phyloP scores from a whole-genome alignment of 2,888 invertebrate genomes.

The Nycteola revayana region DNA sequence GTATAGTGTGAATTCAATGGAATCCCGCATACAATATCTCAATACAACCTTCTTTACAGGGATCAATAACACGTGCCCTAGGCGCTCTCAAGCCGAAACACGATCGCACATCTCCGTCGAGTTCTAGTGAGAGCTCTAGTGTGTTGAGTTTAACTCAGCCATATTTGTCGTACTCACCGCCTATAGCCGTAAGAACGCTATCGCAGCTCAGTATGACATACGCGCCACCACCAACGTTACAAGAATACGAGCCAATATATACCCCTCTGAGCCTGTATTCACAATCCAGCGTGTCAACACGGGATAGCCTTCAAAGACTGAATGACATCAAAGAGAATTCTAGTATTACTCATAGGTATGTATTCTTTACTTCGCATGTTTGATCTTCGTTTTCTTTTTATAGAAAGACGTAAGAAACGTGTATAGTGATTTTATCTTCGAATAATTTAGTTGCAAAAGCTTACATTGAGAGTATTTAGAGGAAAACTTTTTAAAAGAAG shows the following conservation, averaged over 20 bases:
- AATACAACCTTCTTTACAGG: constrained; percentile 70
- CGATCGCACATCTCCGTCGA: constrained; percentile 85
- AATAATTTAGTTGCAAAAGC: too few species aligned
- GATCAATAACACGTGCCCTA: constrained; percentile 87
- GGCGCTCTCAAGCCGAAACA: constrained; percentile 85
- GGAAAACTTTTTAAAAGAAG: too few species aligned
- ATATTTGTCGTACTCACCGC: constrained; percentile 76
- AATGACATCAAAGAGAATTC: constrained; percentile 69
- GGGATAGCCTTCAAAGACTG: constrained; percentile 72
- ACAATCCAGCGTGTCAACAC: constrained; percentile 71
- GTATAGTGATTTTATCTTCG: too few species aligned
- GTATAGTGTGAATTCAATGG: too few species aligned
- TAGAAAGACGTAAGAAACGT: too few species aligned
- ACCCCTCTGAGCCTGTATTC: constrained; percentile 73
- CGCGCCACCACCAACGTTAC: constrained; percentile 82
- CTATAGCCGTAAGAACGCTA: constrained; percentile 79
- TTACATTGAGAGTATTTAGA: too few species aligned
- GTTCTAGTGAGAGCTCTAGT: constrained; percentile 84
- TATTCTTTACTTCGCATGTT: too few species aligned
- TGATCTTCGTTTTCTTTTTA: too few species aligned
- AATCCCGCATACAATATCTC: not conserved
- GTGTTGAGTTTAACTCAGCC: constrained; percentile 78
- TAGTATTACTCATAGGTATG: constrained; percentile 68
- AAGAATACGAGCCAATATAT: constrained; percentile 76
- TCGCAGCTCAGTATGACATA: constrained; percentile 83